Conservation (phyloP, 2,888 invertebrate species). For the Brenthis ino region DNA sequence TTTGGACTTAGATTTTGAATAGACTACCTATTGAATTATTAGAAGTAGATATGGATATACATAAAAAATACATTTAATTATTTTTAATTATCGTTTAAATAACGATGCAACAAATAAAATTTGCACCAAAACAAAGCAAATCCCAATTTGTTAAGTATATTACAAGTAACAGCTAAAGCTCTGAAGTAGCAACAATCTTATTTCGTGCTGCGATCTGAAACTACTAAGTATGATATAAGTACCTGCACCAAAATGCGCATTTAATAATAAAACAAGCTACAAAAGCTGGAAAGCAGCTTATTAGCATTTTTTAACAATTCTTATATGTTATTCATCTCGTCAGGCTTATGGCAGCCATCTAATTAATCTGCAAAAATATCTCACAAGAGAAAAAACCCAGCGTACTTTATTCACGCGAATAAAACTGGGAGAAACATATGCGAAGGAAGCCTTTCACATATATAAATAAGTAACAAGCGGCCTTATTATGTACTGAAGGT, state of each 20-base stretch:
- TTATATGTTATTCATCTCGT: conserved; percentile 25
- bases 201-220: too few relatives aligned
- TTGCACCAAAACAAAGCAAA: too few relatives aligned
- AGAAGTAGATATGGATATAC: too few relatives aligned
- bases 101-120: too few relatives aligned
- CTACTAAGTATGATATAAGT: neutral
- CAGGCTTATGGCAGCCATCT: conserved; percentile 35
- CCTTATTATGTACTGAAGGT: conserved; percentile 32
- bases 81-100: too few relatives aligned
- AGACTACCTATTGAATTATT: too few relatives aligned
- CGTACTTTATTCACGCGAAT: conserved; percentile 70
- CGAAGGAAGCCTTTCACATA: conserved; percentile 66
- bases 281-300: conserved; percentile 9
- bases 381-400: conserved; percentile 49
- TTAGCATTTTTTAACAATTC: conserved; percentile 29
- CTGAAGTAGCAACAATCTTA: too few relatives aligned
- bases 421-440: conserved; percentile 74
- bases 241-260: neutral
- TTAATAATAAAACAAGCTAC: conserved; percentile 3
- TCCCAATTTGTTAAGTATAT: too few relatives aligned
- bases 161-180: too few relatives aligned
- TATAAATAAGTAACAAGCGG: conserved; percentile 64
- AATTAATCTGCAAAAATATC: conserved; percentile 40
- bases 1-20: too few relatives aligned
- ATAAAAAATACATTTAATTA: too few relatives aligned